Percentiles rank a stretch among this genome's conserved stretches.
Evolutionary conservation across 2,113 vertebrate species (phyloP).

Genomic region (Pantherophis guttatus): DNA sequence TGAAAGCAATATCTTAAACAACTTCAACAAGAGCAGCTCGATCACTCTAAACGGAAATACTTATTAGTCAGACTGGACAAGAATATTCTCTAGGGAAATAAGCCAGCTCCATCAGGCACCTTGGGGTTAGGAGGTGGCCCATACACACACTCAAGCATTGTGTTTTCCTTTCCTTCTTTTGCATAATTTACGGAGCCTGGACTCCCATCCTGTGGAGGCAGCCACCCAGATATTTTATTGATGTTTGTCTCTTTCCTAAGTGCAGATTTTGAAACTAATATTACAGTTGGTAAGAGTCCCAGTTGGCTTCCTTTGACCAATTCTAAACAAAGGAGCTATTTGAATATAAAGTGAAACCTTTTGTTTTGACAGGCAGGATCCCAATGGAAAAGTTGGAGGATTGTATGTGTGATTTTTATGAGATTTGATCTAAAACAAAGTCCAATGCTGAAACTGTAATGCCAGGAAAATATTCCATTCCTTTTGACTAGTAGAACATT

Average conservation of each 20-base stretch:
- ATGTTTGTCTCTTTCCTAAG: constrained; percentile 40
- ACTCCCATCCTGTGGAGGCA: constrained; percentile 35
- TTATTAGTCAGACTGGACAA: neutral
- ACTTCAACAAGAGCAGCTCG: neutral
- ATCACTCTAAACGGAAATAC: constrained; percentile 1
- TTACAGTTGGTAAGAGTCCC: constrained; percentile 46
- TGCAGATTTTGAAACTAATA: constrained; percentile 57
- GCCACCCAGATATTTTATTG: constrained; percentile 35
- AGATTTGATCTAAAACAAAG: constrained; percentile 51
- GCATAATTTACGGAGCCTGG: fast-evolving
- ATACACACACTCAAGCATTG: constrained; percentile 7
- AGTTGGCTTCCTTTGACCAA: constrained; percentile 39
- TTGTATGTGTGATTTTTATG: constrained; percentile 55
- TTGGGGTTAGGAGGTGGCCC: constrained; percentile 17
- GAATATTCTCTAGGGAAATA: constrained; percentile 13
- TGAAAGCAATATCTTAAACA: neutral
- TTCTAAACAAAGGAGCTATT: constrained; percentile 54
- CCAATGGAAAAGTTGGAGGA: constrained; percentile 56
- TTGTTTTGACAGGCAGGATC: constrained; percentile 61
- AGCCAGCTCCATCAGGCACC: neutral
- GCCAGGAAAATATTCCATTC: constrained; percentile 50
- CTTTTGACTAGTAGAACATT: constrained; percentile 33
- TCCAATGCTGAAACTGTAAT: constrained; percentile 22
- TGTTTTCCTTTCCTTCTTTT: constrained; percentile 34
- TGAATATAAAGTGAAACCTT: constrained; percentile 61